Evolutionary conservation across 1,140 invertebrate species (phyloP).

Genomic region (Megalonaias nervosa): DNA sequence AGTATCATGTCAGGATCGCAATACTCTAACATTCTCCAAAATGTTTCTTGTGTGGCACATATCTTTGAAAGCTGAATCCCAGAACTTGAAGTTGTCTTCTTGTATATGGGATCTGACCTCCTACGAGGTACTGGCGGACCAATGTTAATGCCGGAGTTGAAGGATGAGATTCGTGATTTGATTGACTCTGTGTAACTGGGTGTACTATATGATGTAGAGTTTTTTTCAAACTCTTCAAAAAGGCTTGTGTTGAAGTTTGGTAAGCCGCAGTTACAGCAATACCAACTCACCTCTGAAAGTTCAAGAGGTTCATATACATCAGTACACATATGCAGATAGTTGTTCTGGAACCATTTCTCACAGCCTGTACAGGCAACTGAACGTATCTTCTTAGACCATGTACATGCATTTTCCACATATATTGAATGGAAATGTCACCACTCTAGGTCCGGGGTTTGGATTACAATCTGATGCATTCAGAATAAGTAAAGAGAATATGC

Average conservation of each 20-base stretch:
- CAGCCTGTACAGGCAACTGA: too few relatives aligned
- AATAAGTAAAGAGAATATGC: too few relatives aligned
- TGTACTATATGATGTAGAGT: not conserved
- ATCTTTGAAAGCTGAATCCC: conserved; percentile 3
- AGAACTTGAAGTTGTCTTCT: not conserved
- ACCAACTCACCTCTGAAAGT: not conserved
- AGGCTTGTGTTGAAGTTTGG: too few relatives aligned
- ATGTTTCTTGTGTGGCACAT: not conserved
- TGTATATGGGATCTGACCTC: not conserved
- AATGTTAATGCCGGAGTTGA: not conserved
- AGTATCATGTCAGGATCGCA: not conserved
- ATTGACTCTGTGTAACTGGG: not conserved
- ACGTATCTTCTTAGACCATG: too few relatives aligned
- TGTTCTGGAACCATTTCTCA: too few relatives aligned
- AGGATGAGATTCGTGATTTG: not conserved
- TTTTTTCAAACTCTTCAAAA: not conserved
- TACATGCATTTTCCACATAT: too few relatives aligned
- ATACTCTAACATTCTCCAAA: not conserved
- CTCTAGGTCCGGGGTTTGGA: too few relatives aligned
- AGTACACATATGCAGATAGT: too few relatives aligned
- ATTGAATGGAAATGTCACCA: too few relatives aligned
- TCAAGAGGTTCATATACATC: too few relatives aligned
- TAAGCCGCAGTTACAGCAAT: not conserved
- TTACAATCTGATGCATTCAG: too few relatives aligned
- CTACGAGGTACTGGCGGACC: not conserved